Base-by-base conservation (phyloP, 2,888 invertebrate species). In the Trilocha varians region DNA sequence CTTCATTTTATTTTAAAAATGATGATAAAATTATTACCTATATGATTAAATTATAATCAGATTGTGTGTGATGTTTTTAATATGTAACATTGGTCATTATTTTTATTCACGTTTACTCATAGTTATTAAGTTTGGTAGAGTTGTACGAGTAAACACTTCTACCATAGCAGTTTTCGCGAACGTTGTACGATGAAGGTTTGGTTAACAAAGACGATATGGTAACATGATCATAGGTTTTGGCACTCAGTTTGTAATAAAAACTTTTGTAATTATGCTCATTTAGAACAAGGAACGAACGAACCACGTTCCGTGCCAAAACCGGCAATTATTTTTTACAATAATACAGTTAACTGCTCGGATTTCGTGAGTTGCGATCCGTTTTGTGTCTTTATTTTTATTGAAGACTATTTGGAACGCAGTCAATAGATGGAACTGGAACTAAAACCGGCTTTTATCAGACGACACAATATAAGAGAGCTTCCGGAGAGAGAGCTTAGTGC, bases 191-290 rank as follows among this genome's bases (percentile, higher is more conserved):
- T 5, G 8, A 25, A 6, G 11, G 3, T 25, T 25, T 2, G 11
- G 25, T 1, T 25, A 9, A 25, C 3, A 18, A 18, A 4, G 4
- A 18, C 18, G 18, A 18, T 8, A 5, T 18, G 4, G 18, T 18
- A 18, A 18, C 8, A 18, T 18, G 18, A 18, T 18, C 18, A 8
- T 18, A 70, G 70, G 65, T 75, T 79, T 78, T 82, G 83, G 82
- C 82, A 68, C 71, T 62, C 70, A 72, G 62, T 76, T 70, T 67
- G 78, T 71, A 77, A 82, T 85, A 82, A 84, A 84, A 84, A 84
- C 83, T 85, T 84, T 80, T 70, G 72, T 83, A 83, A 85, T 84
- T 83, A 77, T 72, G 68, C 78, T 78, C 79, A 82, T 84, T 84
- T 78, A 72, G 75, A 70, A 64, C 71, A 71, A 78, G 73, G 62